These are phyloP conservation scores for Tipula vernalis DNA, from an alignment of 2,888 invertebrate genomes.

Conservation along the genomic window DNA sequence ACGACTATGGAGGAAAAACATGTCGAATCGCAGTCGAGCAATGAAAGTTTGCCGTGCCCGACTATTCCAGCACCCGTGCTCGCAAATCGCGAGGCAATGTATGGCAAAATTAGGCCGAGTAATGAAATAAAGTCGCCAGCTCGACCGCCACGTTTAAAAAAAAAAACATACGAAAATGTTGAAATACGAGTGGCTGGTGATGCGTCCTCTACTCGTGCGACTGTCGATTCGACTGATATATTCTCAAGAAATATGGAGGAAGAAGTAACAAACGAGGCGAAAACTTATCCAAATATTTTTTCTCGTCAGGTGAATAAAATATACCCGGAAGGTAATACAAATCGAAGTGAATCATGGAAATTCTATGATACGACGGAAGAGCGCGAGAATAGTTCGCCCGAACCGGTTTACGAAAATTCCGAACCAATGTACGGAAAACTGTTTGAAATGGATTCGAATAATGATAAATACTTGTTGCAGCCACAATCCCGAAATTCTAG, in stretches of 20 bases:
- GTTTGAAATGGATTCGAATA: slow-evolving; percentile 27
- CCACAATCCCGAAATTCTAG: background rate
- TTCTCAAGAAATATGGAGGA: slow-evolving; percentile 20
- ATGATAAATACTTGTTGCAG: background rate
- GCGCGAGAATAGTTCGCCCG: slow-evolving; percentile 21
- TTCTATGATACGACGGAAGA: slow-evolving; percentile 25
- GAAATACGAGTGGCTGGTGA: slow-evolving; percentile 22
- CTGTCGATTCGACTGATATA: slow-evolving; percentile 28
- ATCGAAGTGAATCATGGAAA: slow-evolving; percentile 33
- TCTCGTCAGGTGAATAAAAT: slow-evolving; percentile 19
- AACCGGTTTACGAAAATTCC: slow-evolving; percentile 32
- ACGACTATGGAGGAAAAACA: background rate
- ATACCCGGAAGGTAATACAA: slow-evolving; percentile 19
- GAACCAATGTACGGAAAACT: slow-evolving; percentile 33
- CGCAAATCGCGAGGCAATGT: slow-evolving; percentile 20
- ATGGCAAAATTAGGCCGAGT: slow-evolving; percentile 22
- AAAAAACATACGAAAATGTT: slow-evolving; percentile 28
- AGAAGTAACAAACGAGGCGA: background rate
- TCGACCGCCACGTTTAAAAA: slow-evolving; percentile 26
- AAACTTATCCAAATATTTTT: slow-evolving; percentile 7
- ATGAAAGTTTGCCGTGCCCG: slow-evolving; percentile 27
- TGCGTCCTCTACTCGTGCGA: slow-evolving; percentile 20
- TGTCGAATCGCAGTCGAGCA: background rate
- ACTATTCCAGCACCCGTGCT: slow-evolving; percentile 28
- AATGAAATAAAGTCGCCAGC: slow-evolving; percentile 13